Conservation (phyloP, 1,140 invertebrate species). For the Calliphora vicina region DNA sequence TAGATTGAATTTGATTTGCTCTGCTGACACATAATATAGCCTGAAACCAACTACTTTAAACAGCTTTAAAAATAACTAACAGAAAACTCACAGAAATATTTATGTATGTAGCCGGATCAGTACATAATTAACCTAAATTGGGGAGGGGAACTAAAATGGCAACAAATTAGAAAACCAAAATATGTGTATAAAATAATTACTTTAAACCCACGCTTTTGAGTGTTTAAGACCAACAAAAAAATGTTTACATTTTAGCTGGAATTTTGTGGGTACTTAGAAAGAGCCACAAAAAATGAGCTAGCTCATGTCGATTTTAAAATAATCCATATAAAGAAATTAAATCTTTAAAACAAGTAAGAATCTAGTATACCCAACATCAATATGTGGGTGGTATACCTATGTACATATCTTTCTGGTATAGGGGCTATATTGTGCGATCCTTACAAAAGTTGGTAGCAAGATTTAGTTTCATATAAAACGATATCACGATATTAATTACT, state of each 20-base stretch:
- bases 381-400: too few species aligned
- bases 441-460: too few species aligned
- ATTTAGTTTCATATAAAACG: too few species aligned
- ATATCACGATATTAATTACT: too few species aligned
- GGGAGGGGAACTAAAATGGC: not conserved
- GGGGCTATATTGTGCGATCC: too few species aligned
- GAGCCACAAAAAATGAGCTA: too few species aligned
- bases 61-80: not conserved
- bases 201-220: not conserved
- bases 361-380: too few species aligned
- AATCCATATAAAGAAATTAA: too few species aligned
- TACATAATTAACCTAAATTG: not conserved
- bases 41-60: not conserved
- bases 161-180: not conserved
- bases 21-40: slow-evolving; percentile 15
- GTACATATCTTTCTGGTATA: too few species aligned
- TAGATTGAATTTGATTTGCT: not conserved
- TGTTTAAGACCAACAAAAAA: not conserved
- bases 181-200: not conserved
- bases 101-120: not conserved
- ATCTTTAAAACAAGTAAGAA: too few species aligned
- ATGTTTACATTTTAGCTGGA: not conserved
- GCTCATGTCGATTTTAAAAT: too few species aligned
- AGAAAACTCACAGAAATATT: not conserved
- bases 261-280: too few species aligned